Conservation (phyloP, 2,888 invertebrate species). For the Thumatha senex region DNA sequence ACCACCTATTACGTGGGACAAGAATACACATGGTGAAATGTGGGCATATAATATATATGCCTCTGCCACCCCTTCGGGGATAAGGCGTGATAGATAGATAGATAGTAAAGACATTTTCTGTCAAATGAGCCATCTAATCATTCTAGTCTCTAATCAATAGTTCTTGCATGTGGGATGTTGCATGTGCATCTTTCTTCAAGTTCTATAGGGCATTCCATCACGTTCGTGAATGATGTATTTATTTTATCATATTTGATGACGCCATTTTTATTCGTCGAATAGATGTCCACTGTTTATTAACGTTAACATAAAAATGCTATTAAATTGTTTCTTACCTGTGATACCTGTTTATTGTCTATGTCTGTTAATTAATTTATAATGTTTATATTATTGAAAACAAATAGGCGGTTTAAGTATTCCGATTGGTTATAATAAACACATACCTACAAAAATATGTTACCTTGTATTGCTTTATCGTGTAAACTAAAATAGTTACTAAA, state of each 20-base stretch:
- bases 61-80: too few relatives aligned
- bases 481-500: too few relatives aligned
- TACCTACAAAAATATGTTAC: background rate
- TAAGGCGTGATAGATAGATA: too few relatives aligned
- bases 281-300: background rate
- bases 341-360: background rate
- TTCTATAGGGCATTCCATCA: slow-evolving; percentile 30
- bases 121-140: too few relatives aligned
- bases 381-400: slow-evolving; percentile 1
- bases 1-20: too few relatives aligned
- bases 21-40: too few relatives aligned
- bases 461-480: too few relatives aligned
- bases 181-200: slow-evolving; percentile 30
- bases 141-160: slow-evolving; percentile 35
- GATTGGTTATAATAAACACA: slow-evolving; percentile 18
- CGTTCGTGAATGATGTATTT: slow-evolving; percentile 22
- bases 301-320: background rate
- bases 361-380: slow-evolving; percentile 6
- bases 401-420: slow-evolving; percentile 10
- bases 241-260: slow-evolving; percentile 15
- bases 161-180: slow-evolving; percentile 31
- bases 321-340: background rate
- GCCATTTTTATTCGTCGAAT: background rate
- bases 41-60: too few relatives aligned
- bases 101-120: too few relatives aligned